Conservation (phyloP, 64 coral and sea anemone genomes). For the Catalaphyllia jardinei region DNA sequence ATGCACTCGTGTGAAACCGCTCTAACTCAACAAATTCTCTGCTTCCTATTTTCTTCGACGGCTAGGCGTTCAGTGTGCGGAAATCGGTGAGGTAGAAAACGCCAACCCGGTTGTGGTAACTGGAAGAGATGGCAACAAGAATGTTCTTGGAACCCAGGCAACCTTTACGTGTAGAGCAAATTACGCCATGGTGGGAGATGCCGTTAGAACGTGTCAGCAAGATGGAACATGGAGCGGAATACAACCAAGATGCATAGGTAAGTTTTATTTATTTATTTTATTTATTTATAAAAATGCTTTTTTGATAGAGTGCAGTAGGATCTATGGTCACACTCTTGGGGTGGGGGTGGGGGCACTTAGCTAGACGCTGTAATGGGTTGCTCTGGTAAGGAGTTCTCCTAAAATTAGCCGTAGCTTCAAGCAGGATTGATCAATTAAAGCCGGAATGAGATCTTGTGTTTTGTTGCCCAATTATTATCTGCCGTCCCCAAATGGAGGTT, state of each 20-base stretch:
- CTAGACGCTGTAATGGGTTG: too few species aligned
- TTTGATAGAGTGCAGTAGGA: too few species aligned
- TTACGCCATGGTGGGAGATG: slow-evolving; percentile 47
- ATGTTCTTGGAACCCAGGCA: slow-evolving; percentile 31
- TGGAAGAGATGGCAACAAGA: not conserved
- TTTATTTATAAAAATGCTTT: too few species aligned
- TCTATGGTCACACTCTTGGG: too few species aligned
- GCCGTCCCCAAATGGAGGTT: too few species aligned
- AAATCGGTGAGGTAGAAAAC: slow-evolving; percentile 53
- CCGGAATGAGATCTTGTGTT: too few species aligned
- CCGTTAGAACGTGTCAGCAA: slow-evolving; percentile 40
- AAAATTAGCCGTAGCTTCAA: too few species aligned
- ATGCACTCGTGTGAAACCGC: not conserved
- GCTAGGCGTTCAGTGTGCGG: slow-evolving; percentile 48
- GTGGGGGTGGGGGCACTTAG: too few species aligned
- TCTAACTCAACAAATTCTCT: not conserved
- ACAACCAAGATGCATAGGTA: slow-evolving; percentile 63
- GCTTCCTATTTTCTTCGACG: not conserved
- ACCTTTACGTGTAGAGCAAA: slow-evolving; percentile 54
- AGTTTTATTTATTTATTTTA: too few species aligned
- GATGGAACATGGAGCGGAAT: slow-evolving; percentile 56
- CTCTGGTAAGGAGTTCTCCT: too few species aligned
- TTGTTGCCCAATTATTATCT: too few species aligned
- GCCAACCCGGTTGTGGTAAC: slow-evolving; percentile 15
- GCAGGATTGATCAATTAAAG: too few species aligned